Evolutionary conservation across 1,140 invertebrate species (phyloP).

Genomic region (Periplaneta americana): DNA sequence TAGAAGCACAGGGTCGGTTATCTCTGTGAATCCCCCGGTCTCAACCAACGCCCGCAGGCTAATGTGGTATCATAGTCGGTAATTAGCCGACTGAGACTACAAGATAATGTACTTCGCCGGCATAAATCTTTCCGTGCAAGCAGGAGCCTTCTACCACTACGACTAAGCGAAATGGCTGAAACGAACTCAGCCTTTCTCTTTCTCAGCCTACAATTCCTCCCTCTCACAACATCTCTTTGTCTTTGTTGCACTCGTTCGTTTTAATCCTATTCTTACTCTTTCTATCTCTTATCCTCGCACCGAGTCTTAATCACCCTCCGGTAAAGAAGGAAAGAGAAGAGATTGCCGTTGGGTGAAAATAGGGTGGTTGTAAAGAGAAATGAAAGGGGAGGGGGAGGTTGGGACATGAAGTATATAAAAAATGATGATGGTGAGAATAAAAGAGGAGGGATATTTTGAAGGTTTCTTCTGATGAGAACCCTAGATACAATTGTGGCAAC

Average conservation of each 20-base stretch:
- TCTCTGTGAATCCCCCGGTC: slow-evolving; percentile 24
- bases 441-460: neutral
- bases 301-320: slow-evolving; percentile 4
- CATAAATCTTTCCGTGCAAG: slow-evolving; percentile 39
- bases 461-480: neutral
- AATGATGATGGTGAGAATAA: neutral
- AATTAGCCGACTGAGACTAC: slow-evolving; percentile 47
- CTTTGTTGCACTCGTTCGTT: neutral
- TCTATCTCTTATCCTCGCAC: neutral
- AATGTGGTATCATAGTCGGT: slow-evolving; percentile 45
- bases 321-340: slow-evolving; percentile 3
- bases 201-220: neutral
- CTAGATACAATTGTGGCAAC: neutral
- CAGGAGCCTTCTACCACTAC: slow-evolving; percentile 1
- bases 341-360: slow-evolving; percentile 2
- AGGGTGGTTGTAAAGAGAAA: neutral
- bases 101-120: slow-evolving; percentile 46
- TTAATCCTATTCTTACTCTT: neutral
- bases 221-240: neutral
- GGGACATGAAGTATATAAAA: neutral
- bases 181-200: slow-evolving; percentile 3
- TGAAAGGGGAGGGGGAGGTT: too few relatives aligned
- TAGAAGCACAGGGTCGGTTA: slow-evolving; percentile 27
- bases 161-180: slow-evolving; percentile 1
- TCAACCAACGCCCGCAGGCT: slow-evolving; percentile 32